Base-by-base conservation (phyloP, 1,140 invertebrate species). In the Plectrocnemia conspersa region DNA sequence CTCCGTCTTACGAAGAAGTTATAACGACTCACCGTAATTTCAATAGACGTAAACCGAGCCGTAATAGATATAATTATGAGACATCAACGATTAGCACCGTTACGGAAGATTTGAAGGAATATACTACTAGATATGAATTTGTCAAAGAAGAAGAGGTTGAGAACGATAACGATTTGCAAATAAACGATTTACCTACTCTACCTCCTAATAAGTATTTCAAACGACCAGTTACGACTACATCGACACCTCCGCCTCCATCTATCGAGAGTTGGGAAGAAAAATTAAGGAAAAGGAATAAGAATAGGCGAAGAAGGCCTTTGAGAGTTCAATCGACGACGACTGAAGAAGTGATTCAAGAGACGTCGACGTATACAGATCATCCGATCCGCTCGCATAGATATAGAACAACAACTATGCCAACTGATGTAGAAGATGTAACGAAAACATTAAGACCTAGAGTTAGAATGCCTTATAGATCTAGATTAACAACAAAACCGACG, bases 161-260 rank as follows among this genome's bases (percentile, higher is more conserved):
- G 25, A 58, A 52, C 21, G 65, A 61, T 49, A 71, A 64, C 56
- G 69, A 71, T 47, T 35, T 57, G 6, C 54, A 54, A 47, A 9
- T 22, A 6, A 47, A 35, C 15, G 57, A 59, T 10, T 59, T 76
- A 32, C 71, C 71, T 3, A 76, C 74, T 18, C 59, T 76, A 2
- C 71, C 74, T 19, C 73, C 74, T 6, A 71, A 67, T 53, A 67
- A 65, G 54, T 70, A 74, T 59, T 76, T 73, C 58, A 74, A 69
- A 49, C 65, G 74, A n/a, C 74, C 61, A n/a, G 11, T 27, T 2
- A 11, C 41, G 16, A 53, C 60, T 10, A 52, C 54, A 2, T 36
- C 46, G 7, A n/a, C n/a, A n/a, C n/a, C n/a, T n/a, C n/a, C n/a
- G 9, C 70, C 2, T 64, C 56, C 54, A 56, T 59, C n/a, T 44